Base-by-base conservation (phyloP, 2,113 vertebrate genomes). In the Callithrix jacchus region DNA sequence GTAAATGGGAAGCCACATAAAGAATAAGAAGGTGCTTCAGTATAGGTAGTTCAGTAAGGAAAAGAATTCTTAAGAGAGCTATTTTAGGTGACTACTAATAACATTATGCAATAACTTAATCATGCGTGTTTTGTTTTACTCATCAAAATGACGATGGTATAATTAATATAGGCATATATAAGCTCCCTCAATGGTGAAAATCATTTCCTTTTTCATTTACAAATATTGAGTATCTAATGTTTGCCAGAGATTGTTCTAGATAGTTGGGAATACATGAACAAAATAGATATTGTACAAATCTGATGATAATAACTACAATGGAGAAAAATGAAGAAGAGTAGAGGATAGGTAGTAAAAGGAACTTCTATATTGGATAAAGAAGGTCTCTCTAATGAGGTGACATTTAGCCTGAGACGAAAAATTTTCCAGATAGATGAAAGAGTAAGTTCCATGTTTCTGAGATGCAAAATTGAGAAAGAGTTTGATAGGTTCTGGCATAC, bases 21-120 rank as follows among this genome's bases (percentile, higher is more conserved):
- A 94, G 32, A 56, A 17, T 56, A 91, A 54, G 18, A 81, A 96
- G 27, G 79, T 89, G 14, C 12, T 89, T 14, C 20, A 79, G 7
- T 79, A 21, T 32, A 89, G 17, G 12, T 49, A 88, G 85, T 82
- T 85, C 35, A 66, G 11, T 49, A 54, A 79, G 74, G 45, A 70
- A 74, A 96, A 84, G 6, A 93, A 14, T 45, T 81, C 79, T 77
- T 93, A 64, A 94, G 23, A 64, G 93, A 95, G 27, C 16, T 70
- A 92, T 66, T 82, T 94, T 64, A 91, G n/a, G 77, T 92, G 37
- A 92, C 88, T 91, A 58, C 7, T 77, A 90, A 64, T 80, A 76
- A 80, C 17, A 61, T 40, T 81, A 68, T 68, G 71, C 40, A 70
- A 80, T 68, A 96, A 92, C 2, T 1, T 49, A 85, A 84, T 56